Conservation (phyloP, 2,797 vertebrate species). For the Acanthis flammea region DNA sequence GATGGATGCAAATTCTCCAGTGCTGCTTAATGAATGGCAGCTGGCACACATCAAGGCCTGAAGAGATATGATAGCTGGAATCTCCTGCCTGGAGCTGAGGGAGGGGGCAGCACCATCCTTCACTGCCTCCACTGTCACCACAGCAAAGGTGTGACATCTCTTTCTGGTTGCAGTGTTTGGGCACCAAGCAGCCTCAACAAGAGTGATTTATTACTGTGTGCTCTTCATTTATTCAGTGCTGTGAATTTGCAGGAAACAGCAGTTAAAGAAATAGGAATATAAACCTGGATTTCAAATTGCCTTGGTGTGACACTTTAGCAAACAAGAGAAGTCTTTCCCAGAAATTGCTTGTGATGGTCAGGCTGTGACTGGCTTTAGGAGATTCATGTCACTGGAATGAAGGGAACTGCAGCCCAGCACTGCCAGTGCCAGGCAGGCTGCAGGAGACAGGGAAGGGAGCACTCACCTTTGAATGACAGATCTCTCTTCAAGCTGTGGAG, state of each 20-base stretch:
- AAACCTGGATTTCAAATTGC: neutral
- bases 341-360: neutral
- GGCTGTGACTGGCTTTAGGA: neutral
- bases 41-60: neutral
- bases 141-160: neutral
- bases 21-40: neutral
- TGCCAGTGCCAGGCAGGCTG: neutral
- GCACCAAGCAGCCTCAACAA: neutral
- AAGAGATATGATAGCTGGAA: neutral
- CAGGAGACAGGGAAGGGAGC: neutral
- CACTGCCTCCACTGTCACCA: neutral
- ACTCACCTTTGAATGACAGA: neutral
- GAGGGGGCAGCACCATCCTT: neutral
- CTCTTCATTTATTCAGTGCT: neutral
- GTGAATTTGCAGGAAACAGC: neutral
- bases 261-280: constrained; percentile 25
- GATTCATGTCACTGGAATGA: neutral
- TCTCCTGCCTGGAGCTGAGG: neutral
- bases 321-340: neutral
- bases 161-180: neutral
- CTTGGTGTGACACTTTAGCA: neutral
- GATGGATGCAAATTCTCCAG: neutral
- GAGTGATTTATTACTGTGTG: neutral
- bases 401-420: neutral
- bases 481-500: neutral